Base-by-base conservation (phyloP, 2,113 vertebrate genomes). In the Amazona vittata region DNA sequence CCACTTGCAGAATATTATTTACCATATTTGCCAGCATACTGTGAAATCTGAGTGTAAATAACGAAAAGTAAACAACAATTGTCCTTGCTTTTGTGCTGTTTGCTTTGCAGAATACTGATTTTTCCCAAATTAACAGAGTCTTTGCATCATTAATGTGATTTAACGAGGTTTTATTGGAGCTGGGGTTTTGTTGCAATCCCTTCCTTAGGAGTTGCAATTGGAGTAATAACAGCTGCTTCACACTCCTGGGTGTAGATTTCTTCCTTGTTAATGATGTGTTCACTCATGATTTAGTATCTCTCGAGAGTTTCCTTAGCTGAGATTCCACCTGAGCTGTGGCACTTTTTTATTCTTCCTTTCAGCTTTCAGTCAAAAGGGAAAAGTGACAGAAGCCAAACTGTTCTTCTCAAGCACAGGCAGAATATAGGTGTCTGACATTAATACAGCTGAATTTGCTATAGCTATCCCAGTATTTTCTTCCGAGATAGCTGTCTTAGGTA, bases 21-120 rank as follows among this genome's bases (percentile, higher is more conserved):
- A 89, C 57, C 55, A n/a, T 76, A 75, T 82, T 96, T 95, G 65
- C 84, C 71, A 69, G 89, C 94, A 77, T 70, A 50, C 81, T 89
- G 83, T 63, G 85, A 93, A 78, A 73, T 71, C 64, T 10, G 55
- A 89, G 76, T 93, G 65, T 94, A 96, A 97, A 96, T 95, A 93
- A 95, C 92, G 90, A 81, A 94, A 95, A 95, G 76, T 83, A 96
- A 96, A 96, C 83, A 92, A 77, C 8, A 73, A 55, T 95, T 96
- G 93, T 95, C 92, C 85, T 90, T 97, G 90, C 90, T 95, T 90
- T 96, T 94, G 64, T 95, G 15, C 71, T 88, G 76, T 95, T 96
- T 97, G 53, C 79, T 92, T 95, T 95, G 92, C 92, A 77, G 90
- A 94, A n/a, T 77, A 67, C 68, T 31, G 71, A 62, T 62, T 62